A percentile compares a stretch with the other conserved stretches of the same genome.
phyloP scores from a whole-genome alignment of 2,797 vertebrate genomes.

The Sebastes nivosus region DNA sequence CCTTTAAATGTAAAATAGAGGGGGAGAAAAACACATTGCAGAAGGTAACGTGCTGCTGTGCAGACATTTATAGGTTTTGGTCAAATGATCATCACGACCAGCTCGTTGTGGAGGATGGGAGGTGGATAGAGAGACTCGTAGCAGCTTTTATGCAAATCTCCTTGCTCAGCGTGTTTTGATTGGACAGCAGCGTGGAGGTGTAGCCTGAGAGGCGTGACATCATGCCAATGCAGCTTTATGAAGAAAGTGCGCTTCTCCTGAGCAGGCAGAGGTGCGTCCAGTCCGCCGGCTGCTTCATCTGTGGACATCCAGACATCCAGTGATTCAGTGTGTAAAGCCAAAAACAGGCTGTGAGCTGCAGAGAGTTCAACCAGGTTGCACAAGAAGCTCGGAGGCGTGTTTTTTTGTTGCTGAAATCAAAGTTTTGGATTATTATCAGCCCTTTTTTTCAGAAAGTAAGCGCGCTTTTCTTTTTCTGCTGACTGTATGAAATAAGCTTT shows the following conservation, averaged over 20 bases:
- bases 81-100: slow-evolving; percentile 61
- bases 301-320: background rate
- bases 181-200: slow-evolving; percentile 76
- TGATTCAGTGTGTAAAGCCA: slow-evolving; percentile 7
- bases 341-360: slow-evolving; percentile 25
- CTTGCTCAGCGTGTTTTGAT: slow-evolving; percentile 58
- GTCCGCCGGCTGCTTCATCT: slow-evolving; percentile 26
- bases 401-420: background rate
- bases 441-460: slow-evolving; percentile 10
- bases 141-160: slow-evolving; percentile 75
- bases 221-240: slow-evolving; percentile 75
- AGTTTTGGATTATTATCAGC: background rate
- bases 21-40: background rate
- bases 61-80: slow-evolving; percentile 46
- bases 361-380: slow-evolving; percentile 20
- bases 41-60: background rate
- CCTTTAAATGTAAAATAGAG: background rate
- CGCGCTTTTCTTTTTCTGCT: background rate
- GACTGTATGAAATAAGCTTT: slow-evolving; percentile 68
- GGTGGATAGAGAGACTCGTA: slow-evolving; percentile 32
- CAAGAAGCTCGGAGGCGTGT: background rate
- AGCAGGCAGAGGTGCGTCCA: slow-evolving; percentile 66
- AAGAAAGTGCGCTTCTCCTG: slow-evolving; percentile 75
- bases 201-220: slow-evolving; percentile 76
- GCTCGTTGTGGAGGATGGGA: slow-evolving; percentile 1